A percentile compares a stretch with the other conserved stretches of the same genome.
These are phyloP conservation scores for Hesperia comma DNA, from an alignment of 2,888 invertebrate species.

Conservation along the genomic window DNA sequence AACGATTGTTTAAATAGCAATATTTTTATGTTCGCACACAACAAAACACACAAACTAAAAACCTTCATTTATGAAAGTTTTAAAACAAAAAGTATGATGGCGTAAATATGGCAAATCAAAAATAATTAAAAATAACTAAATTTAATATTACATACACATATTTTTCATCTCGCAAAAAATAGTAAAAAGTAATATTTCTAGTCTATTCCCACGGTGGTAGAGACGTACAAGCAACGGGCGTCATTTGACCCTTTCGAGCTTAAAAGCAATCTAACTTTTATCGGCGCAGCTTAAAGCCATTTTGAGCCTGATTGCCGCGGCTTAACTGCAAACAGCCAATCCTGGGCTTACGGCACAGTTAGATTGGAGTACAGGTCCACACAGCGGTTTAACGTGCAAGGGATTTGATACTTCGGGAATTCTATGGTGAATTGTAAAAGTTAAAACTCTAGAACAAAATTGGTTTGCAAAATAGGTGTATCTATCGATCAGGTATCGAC, in stretches of 20 bases:
- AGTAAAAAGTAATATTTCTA: too few species aligned
- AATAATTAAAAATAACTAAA: too few species aligned
- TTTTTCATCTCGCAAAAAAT: too few species aligned
- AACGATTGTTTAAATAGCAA: not conserved
- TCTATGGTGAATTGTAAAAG: not conserved
- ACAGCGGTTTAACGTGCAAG: not conserved
- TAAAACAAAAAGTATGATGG: too few species aligned
- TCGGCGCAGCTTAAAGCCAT: conserved; percentile 10
- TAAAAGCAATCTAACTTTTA: conserved; percentile 6
- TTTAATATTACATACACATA: too few species aligned
- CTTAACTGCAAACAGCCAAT: conserved; percentile 12
- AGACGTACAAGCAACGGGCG: not conserved
- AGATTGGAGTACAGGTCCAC: not conserved
- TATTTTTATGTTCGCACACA: too few species aligned
- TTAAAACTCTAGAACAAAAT: not conserved
- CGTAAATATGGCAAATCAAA: too few species aligned
- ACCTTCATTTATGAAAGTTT: too few species aligned
- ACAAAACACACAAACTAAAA: too few species aligned
- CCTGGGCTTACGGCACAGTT: conserved; percentile 9
- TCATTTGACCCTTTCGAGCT: not conserved
- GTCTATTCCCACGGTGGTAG: not conserved
- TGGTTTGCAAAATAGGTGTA: too few species aligned
- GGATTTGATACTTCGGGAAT: not conserved
- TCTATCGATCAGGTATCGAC: too few species aligned
- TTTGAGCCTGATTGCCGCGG: conserved; percentile 12